Evolutionary conservation across 2,113 vertebrate species (phyloP).

Genomic region (Melanerpes formicivorus): DNA sequence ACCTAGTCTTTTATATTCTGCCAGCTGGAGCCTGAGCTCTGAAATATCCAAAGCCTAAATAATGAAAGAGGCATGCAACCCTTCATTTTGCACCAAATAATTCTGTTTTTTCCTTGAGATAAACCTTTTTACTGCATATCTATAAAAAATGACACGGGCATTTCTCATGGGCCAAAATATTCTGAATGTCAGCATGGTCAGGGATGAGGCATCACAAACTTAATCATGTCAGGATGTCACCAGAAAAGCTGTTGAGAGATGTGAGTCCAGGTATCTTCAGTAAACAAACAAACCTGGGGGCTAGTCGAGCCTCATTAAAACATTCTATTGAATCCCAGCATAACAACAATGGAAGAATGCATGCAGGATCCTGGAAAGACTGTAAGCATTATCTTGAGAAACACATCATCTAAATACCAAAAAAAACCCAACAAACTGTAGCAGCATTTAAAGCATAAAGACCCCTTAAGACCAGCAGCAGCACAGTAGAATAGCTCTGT

Average conservation of each 20-base stretch:
- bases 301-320: not conserved
- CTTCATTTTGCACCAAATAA: not conserved
- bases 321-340: not conserved
- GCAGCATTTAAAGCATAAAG: not conserved
- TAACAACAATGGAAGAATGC: not conserved
- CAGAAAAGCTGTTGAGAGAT: not conserved
- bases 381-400: not conserved
- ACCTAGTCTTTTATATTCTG: constrained; percentile 20
- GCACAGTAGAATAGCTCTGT: not conserved
- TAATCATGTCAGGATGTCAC: not conserved
- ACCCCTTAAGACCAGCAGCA: not conserved
- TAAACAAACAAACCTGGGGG: not conserved
- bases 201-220: not conserved
- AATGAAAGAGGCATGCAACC: constrained; percentile 7
- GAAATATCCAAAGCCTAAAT: constrained; percentile 15
- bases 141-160: not conserved
- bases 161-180: not conserved
- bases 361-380: not conserved
- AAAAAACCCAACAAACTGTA: not conserved
- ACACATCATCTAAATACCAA: not conserved
- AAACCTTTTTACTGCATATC: not conserved
- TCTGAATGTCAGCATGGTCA: not conserved
- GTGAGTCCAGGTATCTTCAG: not conserved
- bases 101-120: not conserved
- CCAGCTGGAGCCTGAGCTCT: constrained; percentile 44